phyloP scores from a whole-genome alignment of 2,797 vertebrate species.

The Cetoscarus ocellatus region DNA sequence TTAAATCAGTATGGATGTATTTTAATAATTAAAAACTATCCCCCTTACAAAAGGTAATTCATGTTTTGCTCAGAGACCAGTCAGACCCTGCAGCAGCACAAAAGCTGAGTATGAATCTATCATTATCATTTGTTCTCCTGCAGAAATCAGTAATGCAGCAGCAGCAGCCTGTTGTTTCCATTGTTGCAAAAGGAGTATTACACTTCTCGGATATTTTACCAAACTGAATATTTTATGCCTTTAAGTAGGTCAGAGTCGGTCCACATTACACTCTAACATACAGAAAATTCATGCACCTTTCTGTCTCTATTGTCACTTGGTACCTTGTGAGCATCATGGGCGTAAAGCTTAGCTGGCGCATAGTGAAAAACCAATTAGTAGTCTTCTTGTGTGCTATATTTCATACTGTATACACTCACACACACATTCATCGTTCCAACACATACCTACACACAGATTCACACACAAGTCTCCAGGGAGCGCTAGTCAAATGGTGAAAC shows the following conservation, averaged over 20 bases:
- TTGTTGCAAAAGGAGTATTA: constrained; percentile 25
- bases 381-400: constrained; percentile 40
- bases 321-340: constrained; percentile 12
- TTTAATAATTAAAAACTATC: too few species aligned
- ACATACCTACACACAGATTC: constrained; percentile 43
- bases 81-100: constrained; percentile 30
- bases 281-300: too few species aligned
- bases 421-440: constrained; percentile 20
- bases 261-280: too few species aligned
- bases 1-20: too few species aligned
- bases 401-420: constrained; percentile 18
- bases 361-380: constrained; percentile 58
- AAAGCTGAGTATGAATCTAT: constrained; percentile 30
- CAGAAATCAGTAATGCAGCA: constrained; percentile 31
- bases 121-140: constrained; percentile 22
- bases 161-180: constrained; percentile 12
- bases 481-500: constrained; percentile 66
- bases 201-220: background rate
- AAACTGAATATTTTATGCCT: background rate
- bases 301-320: constrained; percentile 1
- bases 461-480: constrained; percentile 68
- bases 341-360: constrained; percentile 32
- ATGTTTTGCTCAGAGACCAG: background rate
- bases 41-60: constrained; percentile 1
- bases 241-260: constrained; percentile 8